These are phyloP conservation scores for Mobula hypostoma DNA, from an alignment of 2,113 vertebrate species.

Conservation along the genomic window DNA sequence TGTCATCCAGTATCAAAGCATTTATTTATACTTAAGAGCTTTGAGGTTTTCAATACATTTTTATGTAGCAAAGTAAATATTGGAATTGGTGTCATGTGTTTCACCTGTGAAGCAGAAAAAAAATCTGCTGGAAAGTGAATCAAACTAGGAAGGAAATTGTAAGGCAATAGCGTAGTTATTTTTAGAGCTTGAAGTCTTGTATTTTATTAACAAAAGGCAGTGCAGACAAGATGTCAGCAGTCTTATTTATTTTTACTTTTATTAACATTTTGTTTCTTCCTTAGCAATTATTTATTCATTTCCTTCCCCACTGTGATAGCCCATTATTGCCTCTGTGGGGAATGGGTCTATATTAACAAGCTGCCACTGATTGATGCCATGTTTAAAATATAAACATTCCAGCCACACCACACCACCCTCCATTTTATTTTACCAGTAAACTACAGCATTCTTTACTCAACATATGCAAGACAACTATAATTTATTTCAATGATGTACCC, in stretches of 20 bases:
- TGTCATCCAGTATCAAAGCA: background rate
- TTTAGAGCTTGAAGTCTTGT: background rate
- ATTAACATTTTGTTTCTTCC: background rate
- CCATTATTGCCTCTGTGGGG: background rate
- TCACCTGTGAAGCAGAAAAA: background rate
- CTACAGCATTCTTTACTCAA: background rate
- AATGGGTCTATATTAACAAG: background rate
- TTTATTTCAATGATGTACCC: background rate
- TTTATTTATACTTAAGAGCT: background rate
- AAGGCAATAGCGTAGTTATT: background rate
- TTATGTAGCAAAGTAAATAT: background rate
- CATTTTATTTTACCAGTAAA: background rate
- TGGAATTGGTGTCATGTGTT: background rate
- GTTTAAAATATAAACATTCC: conserved; percentile 4
- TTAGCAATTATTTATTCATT: background rate
- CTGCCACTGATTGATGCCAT: background rate
- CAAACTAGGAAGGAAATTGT: background rate
- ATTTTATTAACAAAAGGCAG: background rate
- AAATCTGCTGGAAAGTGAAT: background rate
- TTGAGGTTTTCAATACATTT: background rate
- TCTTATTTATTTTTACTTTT: background rate
- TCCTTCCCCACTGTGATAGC: background rate
- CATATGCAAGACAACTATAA: background rate
- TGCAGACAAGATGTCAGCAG: background rate
- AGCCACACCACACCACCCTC: background rate